Base-by-base conservation (phyloP, 2,888 invertebrate genomes). In the Apodemia hepburni region DNA sequence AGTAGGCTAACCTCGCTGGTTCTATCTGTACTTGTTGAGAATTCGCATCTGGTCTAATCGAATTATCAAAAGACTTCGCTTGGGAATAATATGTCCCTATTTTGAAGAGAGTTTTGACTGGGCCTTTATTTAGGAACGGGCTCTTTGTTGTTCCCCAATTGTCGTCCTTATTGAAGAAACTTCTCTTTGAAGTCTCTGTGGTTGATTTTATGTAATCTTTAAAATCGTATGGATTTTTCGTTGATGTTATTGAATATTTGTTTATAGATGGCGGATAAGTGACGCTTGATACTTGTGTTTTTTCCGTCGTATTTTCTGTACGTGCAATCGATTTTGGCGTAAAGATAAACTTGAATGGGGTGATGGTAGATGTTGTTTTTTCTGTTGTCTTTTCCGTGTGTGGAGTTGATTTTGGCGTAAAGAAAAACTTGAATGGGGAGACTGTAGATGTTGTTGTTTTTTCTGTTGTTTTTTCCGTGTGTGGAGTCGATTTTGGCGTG, bases 141-240 rank as follows among this genome's bases (percentile, higher is more conserved):
- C 83, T 93, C 79, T 92, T 93, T 8, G 94, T 94, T 1, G 94
- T 93, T 61, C 85, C 77, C 74, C 83, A 89, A 58, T 69, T 80
- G 42, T 85, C 87, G 27, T 82, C 84, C 73, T 87, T 91, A 64
- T 71, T 85, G 72, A 82, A 84, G 70, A 84, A 89, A 5, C 89
- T 87, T 58, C 75, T 73, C 75, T 82, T 90, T 6, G 79, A 73
- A 15, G 77, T 70, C 62, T 72, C 75, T 59, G 78, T 82, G 70
- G 77, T 80, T 66, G 77, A 77, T 71, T 87, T 92, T 0, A 79
- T 76, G 67, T 84, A 92, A 59, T 91, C 89, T 74, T 90, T 84
- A 73, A 92, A 92, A 68, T 90, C 87, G 78, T 93, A 93, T 1
- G 93, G 93, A 74, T 88, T 93, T 79, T 87, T 90, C 12, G 93